Evolutionary conservation across 1,140 invertebrate species (phyloP), one percentile per base, ranked within the genome.

Genomic region (Psix sp.): DNA sequence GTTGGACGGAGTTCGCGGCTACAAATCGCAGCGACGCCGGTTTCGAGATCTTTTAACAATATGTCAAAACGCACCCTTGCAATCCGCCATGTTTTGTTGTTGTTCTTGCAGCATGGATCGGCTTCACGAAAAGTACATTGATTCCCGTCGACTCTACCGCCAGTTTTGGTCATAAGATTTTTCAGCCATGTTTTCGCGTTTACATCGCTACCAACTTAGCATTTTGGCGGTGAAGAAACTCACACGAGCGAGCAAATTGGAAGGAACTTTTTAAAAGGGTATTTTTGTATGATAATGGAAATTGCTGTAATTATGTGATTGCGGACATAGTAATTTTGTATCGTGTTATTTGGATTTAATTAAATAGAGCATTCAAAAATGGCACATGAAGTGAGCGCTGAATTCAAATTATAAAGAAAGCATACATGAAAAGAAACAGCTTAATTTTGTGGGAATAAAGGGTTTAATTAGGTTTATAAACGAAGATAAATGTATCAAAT

Each of bases 31-130:
- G 26, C n/a, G 2, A 29, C 26, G n/a, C n/a, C n/a, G 7, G 6
- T 29, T 29, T 29, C 7, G 7, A 7, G 2, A 7, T n/a, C 7
- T 10, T 10, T 29, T 29, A 71, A 67, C 24, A 72, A 54, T 72
- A 77, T 74, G 56, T 79, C 73, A 80, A 80, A 84, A 86, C 84
- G 83, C 78, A 87, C 85, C 85, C 75, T 86, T 83, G 73, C 77
- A 82, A 74, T 87, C 84, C 82, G 85, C 86, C 86, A 87, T 87
- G 77, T 85, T 86, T 86, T 65, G 76, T 75, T 82, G 66, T 75
- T 75, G 73, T 56, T 66, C 35, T 36, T 77, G 63, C 38, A 46
- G 65, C 31, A 40, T 48, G 35, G 51, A 51, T 15, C 21, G 49
- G 43, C 62, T 51, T 67, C 35, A 59, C 14, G 43, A 66, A 48